Evolutionary conservation across 2,888 invertebrate genomes (phyloP).

Genomic region (Meteorus cinctellus): DNA sequence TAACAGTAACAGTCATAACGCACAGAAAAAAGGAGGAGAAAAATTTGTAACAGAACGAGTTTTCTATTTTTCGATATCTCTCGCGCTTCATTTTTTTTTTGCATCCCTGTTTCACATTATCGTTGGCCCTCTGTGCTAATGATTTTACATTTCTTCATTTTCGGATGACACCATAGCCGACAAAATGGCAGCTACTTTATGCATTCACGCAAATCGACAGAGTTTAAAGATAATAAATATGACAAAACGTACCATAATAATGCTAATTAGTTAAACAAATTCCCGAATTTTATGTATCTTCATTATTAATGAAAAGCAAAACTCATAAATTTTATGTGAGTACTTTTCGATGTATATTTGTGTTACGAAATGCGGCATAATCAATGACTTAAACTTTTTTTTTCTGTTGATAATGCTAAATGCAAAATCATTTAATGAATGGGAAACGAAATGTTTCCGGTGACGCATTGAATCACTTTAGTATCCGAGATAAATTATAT

Average conservation of each 20-base stretch:
- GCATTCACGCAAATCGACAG: not conserved
- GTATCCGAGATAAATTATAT: not conserved
- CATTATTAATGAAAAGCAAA: not conserved
- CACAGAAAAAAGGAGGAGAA: slow-evolving; percentile 23
- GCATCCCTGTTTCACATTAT: not conserved
- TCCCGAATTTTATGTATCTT: not conserved
- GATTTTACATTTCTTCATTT: not conserved
- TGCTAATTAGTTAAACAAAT: slow-evolving; percentile 1
- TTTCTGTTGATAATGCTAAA: not conserved
- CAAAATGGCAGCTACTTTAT: not conserved
- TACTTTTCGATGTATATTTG: not conserved
- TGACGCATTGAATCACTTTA: not conserved
- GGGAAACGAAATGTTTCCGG: slow-evolving; percentile 16
- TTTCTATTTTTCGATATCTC: no score
- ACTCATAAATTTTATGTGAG: slow-evolving; percentile 13
- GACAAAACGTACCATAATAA: not conserved
- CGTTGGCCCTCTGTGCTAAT: not conserved
- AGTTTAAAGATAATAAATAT: slow-evolving; percentile 6
- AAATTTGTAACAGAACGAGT: not conserved
- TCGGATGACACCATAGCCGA: no score
- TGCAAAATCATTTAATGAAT: not conserved
- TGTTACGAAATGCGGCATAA: not conserved
- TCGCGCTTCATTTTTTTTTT: no score
- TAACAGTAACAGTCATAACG: slow-evolving; percentile 18
- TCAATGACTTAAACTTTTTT: not conserved